Percentiles rank a stretch among this genome's conserved stretches.
These are phyloP conservation scores for Drosophila mayaguana DNA, from an alignment of 2,888 invertebrate species.

Conservation along the genomic window DNA sequence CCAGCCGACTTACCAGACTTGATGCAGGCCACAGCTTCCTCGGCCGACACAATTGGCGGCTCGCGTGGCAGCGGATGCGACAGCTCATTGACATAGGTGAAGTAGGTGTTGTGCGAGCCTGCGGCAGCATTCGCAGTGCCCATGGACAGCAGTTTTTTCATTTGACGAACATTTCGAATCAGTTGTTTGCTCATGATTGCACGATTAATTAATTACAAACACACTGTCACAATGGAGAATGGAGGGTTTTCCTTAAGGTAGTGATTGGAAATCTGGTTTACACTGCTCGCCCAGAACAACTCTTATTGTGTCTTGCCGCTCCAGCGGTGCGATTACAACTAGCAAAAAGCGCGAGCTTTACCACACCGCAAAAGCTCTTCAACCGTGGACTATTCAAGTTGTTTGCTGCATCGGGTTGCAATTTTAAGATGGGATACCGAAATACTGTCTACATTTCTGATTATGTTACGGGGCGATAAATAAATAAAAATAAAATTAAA, in stretches of 20 bases:
- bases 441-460: background rate
- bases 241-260: background rate
- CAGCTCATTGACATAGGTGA: constrained; percentile 92
- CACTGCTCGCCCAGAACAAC: background rate
- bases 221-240: background rate
- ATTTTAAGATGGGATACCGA: background rate
- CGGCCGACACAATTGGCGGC: constrained; percentile 90
- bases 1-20: constrained; percentile 90
- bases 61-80: constrained; percentile 91
- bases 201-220: background rate
- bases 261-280: background rate
- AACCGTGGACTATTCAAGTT: background rate
- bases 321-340: constrained; percentile 52
- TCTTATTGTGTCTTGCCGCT: constrained; percentile 32
- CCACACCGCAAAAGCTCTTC: constrained; percentile 38
- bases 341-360: constrained; percentile 28
- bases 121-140: constrained; percentile 50
- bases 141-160: constrained; percentile 49
- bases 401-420: background rate
- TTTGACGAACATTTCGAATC: constrained; percentile 41
- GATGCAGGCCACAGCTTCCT: constrained; percentile 91
- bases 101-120: constrained; percentile 86
- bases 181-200: constrained; percentile 68
- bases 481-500: background rate
- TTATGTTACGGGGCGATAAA: background rate